Evolutionary conservation across 2,888 invertebrate species (phyloP), one percentile per base, ranked within the genome.

Genomic region (Drosophila neonasuta): DNA sequence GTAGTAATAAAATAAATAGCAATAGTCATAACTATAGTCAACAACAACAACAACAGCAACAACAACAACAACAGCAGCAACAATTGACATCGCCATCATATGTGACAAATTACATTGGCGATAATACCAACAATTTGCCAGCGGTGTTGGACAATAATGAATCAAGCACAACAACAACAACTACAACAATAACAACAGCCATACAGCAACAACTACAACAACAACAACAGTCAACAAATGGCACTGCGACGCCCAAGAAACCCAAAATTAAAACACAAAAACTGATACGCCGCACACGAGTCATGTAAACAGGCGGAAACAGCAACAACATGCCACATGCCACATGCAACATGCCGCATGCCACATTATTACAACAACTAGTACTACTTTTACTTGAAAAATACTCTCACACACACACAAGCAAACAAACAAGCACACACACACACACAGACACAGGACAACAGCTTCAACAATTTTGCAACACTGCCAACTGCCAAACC

Each of bases 81-180:
- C 49, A 75, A 58, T 49, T 68, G 58, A 74, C 79, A 76, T 75
- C 77, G 75, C 88, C 89, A 52, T 91, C 92, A 79, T 91, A 92
- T 79, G 92, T 92, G 63, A 92, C 91, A 77, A 92, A 91, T 89
- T 92, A 91, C 88, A 91, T 90, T 77, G 90, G 89, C 71, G 90
- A 91, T 59, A 90, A 90, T 77, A 90, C 87, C 69, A 88, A 90
- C 74, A 88, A 88, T 82, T 79, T 88, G 83, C 88, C 90, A 55
- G 68, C 79, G 70, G 79, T 88, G 72, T 79, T 80, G 69, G 80
- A 73, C 80, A 79, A 73, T 66, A 79, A 73, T 67, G 59, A 67
- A 69, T 67, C 66, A 70, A 69, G 69, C 55, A 68, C 67, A 71
- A 66, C 77, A 77, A 61, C 58, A 60, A 66, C 51, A 63, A 68